phyloP scores from a whole-genome alignment of 2,888 invertebrate genomes.

The Lasioglossum pauxillum region DNA sequence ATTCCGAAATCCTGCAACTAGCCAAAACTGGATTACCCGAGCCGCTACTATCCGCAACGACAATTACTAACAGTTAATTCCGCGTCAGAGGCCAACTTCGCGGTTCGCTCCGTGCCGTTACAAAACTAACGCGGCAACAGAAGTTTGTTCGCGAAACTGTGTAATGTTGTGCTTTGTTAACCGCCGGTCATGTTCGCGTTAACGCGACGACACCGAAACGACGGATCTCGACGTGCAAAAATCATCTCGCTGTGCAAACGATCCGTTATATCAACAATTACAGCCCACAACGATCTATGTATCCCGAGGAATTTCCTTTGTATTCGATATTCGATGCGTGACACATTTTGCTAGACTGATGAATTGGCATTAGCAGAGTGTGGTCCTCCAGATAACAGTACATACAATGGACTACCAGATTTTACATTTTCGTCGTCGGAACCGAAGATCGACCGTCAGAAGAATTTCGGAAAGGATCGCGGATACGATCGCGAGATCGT shows the following conservation, averaged over 20 bases:
- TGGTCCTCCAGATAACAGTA: too few species aligned
- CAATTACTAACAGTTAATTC: constrained; percentile 45
- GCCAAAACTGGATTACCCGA: constrained; percentile 29
- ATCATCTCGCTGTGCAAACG: not conserved
- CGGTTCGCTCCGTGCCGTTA: constrained; percentile 11
- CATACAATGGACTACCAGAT: not conserved
- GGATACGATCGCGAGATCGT: not conserved
- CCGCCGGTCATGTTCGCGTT: constrained; percentile 43
- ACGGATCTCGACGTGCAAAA: not conserved
- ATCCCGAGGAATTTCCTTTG: not conserved
- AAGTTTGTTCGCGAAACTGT: constrained; percentile 51
- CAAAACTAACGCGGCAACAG: constrained; percentile 28
- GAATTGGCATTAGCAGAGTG: too few species aligned
- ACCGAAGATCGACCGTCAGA: not conserved
- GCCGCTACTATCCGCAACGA: constrained; percentile 14
- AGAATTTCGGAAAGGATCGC: not conserved
- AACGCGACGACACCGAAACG: constrained; percentile 11
- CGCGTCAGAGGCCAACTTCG: constrained; percentile 27
- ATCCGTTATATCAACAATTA: not conserved
- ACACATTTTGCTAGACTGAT: too few species aligned
- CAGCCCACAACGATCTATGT: not conserved
- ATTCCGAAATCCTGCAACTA: not conserved
- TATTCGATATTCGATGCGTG: too few species aligned
- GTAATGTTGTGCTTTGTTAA: constrained; percentile 29
- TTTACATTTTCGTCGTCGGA: not conserved